Base-by-base conservation (phyloP, 2,888 invertebrate species). In the Hirtodrosophila alboralis region DNA sequence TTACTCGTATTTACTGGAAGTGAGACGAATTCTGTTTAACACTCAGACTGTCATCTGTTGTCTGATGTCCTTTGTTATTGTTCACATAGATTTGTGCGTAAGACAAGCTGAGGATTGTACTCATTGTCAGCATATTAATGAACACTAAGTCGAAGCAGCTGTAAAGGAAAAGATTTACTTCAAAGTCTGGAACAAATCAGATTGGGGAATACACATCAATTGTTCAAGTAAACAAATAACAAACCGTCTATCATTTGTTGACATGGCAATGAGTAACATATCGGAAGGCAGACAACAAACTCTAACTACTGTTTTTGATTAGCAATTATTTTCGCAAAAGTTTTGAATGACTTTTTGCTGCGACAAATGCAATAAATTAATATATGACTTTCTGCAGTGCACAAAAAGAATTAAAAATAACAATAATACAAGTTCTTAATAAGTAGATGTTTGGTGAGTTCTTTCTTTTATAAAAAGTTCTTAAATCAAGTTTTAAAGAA, bases 171-270 rank as follows among this genome's bases (percentile, higher is more conserved):
- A 13, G 34, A 31, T 44, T 36, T 40, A 58, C 59, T 83, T 57
- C 68, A 83, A 78, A 75, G 73, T 33, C 51, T 58, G 56, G 57
- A 54, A 65, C 44, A 77, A 84, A 84, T 77, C 75, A 58, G 66
- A 77, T 64, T 66, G 53, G 43, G 31, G 28, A 31, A 45, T 52
- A 52, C 48, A 58, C 81, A 60, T 48, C 78, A 69, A 77, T 84
- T 80, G 84, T 43, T 47, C 40, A 36, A 26, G 68, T 61, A 52
- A 73, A 48, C 64, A 68, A 64, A 58, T 34, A 41, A 38, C 28
- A 44, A 26, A 34, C 12, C 27, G 40, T 49, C 58, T 45, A 30
- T 26, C 43, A 38, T 41, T 63, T 37, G 54, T 71, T 59, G 56
- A 41, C 59, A 62, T 71, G 36, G 30, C 51, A 64, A 54, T 37